These are phyloP conservation scores for Metacarcinus magister DNA, from an alignment of 2,888 invertebrate species.

Conservation along the genomic window DNA sequence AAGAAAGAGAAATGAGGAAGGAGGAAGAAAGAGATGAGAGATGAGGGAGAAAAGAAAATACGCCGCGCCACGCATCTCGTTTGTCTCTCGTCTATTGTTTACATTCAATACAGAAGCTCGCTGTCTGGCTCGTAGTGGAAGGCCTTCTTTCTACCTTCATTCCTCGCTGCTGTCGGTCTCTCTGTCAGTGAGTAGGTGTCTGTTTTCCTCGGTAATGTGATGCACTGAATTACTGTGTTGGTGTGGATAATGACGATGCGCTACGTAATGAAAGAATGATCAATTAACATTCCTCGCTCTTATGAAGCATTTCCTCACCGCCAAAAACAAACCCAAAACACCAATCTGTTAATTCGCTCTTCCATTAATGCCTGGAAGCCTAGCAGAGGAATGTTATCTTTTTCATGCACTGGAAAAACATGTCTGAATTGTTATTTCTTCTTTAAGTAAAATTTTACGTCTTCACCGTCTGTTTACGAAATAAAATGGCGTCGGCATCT, in stretches of 20 bases:
- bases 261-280: not conserved
- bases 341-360: not conserved
- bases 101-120: not conserved
- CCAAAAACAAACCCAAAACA: slow-evolving; percentile 1
- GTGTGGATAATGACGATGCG: not conserved
- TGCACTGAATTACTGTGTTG: not conserved
- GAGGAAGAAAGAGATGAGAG: not conserved
- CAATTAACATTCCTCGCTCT: slow-evolving; percentile 19
- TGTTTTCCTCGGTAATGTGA: not conserved
- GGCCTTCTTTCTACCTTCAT: not conserved
- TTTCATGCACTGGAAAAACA: not conserved
- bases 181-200: not conserved
- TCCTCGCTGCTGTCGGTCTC: not conserved
- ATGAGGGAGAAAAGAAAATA: not conserved
- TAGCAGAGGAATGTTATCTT: not conserved
- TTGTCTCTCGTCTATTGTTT: not conserved
- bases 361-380: not conserved
- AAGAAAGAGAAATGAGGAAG: not conserved
- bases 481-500: not conserved
- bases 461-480: too few relatives aligned
- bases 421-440: not conserved
- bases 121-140: not conserved
- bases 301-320: not conserved
- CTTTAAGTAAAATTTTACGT: not conserved
- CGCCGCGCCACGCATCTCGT: not conserved